A percentile compares a stretch with the other conserved stretches of the same genome.
Conservation (phyloP, 2,113 vertebrate species). For the Struthio camelus region DNA sequence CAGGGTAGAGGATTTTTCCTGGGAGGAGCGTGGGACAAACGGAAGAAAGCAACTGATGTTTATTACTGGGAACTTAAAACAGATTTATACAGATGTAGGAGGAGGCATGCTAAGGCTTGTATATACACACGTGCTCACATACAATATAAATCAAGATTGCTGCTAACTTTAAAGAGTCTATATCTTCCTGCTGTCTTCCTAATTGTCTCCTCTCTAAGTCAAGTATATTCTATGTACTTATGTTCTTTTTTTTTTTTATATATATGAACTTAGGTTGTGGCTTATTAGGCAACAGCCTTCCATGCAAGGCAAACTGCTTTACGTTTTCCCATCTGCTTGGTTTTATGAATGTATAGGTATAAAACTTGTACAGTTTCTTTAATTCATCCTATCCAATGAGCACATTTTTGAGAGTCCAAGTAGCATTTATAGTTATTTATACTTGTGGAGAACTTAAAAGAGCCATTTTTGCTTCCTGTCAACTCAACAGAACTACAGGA, state of each 20-base stretch:
- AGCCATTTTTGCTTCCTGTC: not conserved
- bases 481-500: not conserved
- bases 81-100: not conserved
- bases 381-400: not conserved
- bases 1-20: not conserved
- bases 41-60: not conserved
- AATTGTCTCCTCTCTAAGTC: not conserved
- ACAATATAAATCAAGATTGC: rapidly evolving
- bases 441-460: not conserved
- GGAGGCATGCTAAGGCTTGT: not conserved
- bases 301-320: not conserved
- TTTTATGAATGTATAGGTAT: not conserved
- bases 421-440: not conserved
- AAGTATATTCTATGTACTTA: not conserved
- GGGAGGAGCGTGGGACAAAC: not conserved
- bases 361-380: not conserved
- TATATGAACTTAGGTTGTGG: not conserved
- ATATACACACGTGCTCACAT: rapidly evolving
- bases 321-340: not conserved
- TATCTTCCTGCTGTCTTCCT: not conserved
- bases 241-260: not conserved
- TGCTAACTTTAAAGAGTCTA: not conserved
- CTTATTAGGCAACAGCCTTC: not conserved
- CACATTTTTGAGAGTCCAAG: not conserved
- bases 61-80: not conserved